These are phyloP conservation scores for Drosophila suzukii DNA, from an alignment of 1,140 invertebrate species.

Conservation along the genomic window DNA sequence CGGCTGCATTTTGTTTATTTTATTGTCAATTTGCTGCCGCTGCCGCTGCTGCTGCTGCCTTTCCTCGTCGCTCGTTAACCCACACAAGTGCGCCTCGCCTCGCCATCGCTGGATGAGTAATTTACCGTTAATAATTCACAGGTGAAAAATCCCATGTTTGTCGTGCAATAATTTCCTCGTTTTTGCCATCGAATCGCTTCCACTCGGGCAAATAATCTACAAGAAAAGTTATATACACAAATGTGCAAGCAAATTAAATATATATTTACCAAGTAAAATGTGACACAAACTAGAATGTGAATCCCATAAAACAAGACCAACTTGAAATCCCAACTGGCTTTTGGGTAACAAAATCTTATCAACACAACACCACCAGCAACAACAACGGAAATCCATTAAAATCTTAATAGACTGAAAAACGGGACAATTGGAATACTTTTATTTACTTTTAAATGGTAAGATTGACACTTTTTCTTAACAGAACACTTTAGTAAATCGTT, in stretches of 20 bases:
- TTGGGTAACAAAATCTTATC: conserved; percentile 28
- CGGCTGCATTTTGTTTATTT: conserved; percentile 76
- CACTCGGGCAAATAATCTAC: conserved; percentile 1
- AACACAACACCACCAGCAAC: background rate
- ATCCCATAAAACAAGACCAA: conserved; percentile 1
- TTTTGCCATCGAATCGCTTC: conserved; percentile 3
- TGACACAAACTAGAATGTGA: conserved; percentile 18
- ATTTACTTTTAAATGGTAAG: conserved; percentile 60
- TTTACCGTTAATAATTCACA: conserved; percentile 77
- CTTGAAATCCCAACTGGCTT: conserved; percentile 24
- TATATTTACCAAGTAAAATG: conserved; percentile 2
- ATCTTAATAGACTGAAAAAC: conserved; percentile 59
- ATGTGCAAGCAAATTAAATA: conserved; percentile 6
- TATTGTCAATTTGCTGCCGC: conserved; percentile 62
- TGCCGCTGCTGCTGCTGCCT: conserved; percentile 22
- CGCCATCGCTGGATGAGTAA: conserved; percentile 52
- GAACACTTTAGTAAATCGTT: too few species aligned
- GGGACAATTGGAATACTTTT: conserved; percentile 59
- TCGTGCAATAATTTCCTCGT: conserved; percentile 65
- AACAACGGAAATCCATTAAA: conserved; percentile 14
- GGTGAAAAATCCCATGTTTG: conserved; percentile 60
- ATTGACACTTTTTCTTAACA: background rate
- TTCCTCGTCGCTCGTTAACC: conserved; percentile 37
- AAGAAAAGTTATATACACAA: conserved; percentile 9
- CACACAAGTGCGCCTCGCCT: conserved; percentile 20